Evolutionary conservation across 2,797 vertebrate species (phyloP).

Genomic region (Sternarchorhynchus goeldii): DNA sequence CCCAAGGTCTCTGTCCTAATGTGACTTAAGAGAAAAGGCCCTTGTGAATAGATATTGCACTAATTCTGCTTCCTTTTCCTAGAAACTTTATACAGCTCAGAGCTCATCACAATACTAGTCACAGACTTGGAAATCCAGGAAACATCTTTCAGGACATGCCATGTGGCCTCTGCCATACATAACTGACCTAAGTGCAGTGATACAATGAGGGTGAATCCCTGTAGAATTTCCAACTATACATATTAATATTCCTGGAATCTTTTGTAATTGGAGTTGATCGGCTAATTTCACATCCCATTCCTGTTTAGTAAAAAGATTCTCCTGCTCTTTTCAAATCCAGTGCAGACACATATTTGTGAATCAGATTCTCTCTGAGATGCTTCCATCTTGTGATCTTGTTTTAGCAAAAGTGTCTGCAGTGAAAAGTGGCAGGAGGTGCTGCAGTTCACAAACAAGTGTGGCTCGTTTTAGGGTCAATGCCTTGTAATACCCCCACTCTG

Average conservation of each 20-base stretch:
- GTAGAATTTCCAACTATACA: not conserved
- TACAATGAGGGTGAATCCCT: not conserved
- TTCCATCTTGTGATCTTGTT: slow-evolving; percentile 18
- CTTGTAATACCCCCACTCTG: slow-evolving; percentile 22
- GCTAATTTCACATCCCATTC: slow-evolving; percentile 7
- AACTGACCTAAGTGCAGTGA: not conserved
- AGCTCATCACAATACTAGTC: not conserved
- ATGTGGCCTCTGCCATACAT: slow-evolving; percentile 32
- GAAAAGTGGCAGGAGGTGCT: slow-evolving; percentile 42
- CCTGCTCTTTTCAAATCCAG: not conserved
- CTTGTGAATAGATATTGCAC: slow-evolving; percentile 12
- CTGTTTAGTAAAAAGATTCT: not conserved
- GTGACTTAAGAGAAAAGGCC: slow-evolving; percentile 13
- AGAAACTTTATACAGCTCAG: not conserved
- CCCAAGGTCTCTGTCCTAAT: slow-evolving; percentile 25
- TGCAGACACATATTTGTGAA: not conserved
- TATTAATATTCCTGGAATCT: not conserved
- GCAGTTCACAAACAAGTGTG: slow-evolving; percentile 50
- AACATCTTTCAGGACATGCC: slow-evolving; percentile 8
- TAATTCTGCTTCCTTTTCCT: slow-evolving; percentile 12
- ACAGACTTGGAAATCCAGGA: slow-evolving; percentile 6
- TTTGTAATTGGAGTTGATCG: not conserved
- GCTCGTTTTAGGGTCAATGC: slow-evolving; percentile 50
- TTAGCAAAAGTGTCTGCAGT: slow-evolving; percentile 39
- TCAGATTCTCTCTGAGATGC: not conserved